Percentiles rank a stretch among this genome's conserved stretches.
Conservation (phyloP, 2,797 vertebrate genomes). For the Scolopax bukidnonensis region DNA sequence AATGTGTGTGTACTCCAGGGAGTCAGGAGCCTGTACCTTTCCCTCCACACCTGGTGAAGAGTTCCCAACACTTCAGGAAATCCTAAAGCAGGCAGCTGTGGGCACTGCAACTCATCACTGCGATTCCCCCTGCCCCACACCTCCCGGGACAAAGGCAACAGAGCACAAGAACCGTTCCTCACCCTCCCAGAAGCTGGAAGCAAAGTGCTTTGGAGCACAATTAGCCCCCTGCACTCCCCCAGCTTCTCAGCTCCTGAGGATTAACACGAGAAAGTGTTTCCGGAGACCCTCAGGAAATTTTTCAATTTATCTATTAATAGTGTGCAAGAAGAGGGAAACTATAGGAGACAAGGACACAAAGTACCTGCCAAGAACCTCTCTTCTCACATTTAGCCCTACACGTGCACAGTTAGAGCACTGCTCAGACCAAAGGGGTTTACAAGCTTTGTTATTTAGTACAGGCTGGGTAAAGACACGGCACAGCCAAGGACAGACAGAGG, state of each 20-base stretch:
- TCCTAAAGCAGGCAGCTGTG: background rate
- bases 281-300: too few relatives aligned
- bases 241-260: background rate
- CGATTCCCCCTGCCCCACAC: background rate
- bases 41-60: background rate
- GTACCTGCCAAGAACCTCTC: background rate
- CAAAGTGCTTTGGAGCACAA: background rate
- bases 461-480: background rate
- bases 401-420: background rate
- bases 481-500: background rate
- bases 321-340: background rate
- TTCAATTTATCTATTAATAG: background rate
- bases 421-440: background rate
- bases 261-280: background rate
- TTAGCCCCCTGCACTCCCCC: background rate
- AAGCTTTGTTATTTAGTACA: background rate
- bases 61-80: background rate
- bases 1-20: fast-evolving
- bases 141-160: background rate
- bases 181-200: background rate
- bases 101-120: background rate
- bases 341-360: background rate
- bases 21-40: background rate
- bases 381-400: background rate
- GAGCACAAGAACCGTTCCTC: background rate